Evolutionary conservation across 2,797 vertebrate species (phyloP), one percentile per base, ranked within the genome.

Genomic region (Sebastes glaucus): DNA sequence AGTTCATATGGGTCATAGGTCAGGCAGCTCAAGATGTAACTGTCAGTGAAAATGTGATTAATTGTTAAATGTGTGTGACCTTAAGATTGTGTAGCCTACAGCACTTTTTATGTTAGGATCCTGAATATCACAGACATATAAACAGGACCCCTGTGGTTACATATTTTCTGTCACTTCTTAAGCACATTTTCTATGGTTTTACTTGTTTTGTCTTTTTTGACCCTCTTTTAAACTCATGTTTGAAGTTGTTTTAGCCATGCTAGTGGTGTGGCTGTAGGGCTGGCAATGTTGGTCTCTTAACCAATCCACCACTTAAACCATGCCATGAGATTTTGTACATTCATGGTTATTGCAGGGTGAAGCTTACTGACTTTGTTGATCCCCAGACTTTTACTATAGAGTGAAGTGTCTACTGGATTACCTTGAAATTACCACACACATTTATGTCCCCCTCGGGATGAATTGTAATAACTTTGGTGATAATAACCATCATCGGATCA

Each of bases 11-110:
- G 56, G 11, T 76, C 61, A 73, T 0, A 61, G 76, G 71, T 82
- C 78, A 60, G 80, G 62, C n/a, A 66, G 77, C 70, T 33, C 56
- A 28, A 60, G 77, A 70, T 28, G 49, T 55, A 63, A 46, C 55
- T 30, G 55, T 74, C 57, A 28, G 22, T 10, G 25, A 52, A 63
- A 75, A 67, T 65, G 49, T 18, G 65, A 86, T 78, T 57, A 20
- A 68, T 49, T 42, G 46, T 68, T 28, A 78, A 63, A 65, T 46
- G 13, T 7, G 46, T 70, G 20, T 56, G 64, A 77, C 59, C 18
- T 42, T 23, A 4, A 52, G n/a, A 27, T 27, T 42, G 20, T 62
- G 60, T 7, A 13, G 60, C 5, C 57, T 30, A 2, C 16, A 57
- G 52, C 25, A 27, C 28, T 33, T 70, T 32, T 46, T 11, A 63